phyloP scores from a whole-genome alignment of 2,113 vertebrate genomes.

The Boulengerochromis microlepis region DNA sequence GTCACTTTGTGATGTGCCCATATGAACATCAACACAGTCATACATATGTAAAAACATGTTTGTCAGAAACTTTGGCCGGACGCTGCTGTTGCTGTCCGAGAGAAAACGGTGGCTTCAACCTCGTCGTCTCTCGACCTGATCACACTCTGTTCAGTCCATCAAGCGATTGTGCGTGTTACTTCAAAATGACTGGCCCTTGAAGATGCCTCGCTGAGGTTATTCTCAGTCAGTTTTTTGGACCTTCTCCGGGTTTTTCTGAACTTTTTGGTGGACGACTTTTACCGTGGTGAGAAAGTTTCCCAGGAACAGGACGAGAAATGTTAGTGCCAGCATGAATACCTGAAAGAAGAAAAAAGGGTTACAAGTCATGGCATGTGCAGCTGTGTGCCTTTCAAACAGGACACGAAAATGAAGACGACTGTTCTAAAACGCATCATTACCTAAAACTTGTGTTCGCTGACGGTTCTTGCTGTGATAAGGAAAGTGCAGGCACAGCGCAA shows the following conservation, averaged over 20 bases:
- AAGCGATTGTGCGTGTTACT: constrained; percentile 15
- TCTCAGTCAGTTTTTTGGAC: constrained; percentile 71
- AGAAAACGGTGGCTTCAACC: background rate
- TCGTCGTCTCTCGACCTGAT: background rate
- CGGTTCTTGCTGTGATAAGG: background rate
- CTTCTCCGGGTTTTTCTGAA: constrained; percentile 84
- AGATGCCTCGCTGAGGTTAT: background rate
- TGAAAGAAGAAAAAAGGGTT: constrained; percentile 23
- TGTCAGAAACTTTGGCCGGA: background rate
- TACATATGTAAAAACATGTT: background rate
- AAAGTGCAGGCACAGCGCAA: background rate
- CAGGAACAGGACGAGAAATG: constrained; percentile 92
- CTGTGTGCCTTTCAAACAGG: background rate
- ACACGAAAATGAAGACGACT: too few species aligned
- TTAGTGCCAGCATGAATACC: constrained; percentile 90
- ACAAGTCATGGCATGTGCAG: background rate
- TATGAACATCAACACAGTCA: constrained; percentile 5
- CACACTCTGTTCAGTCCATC: background rate
- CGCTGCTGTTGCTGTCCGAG: background rate
- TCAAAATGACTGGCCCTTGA: constrained; percentile 3
- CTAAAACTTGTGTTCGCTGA: background rate
- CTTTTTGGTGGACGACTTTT: constrained; percentile 90
- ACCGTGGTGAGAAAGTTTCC: constrained; percentile 95
- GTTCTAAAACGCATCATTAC: background rate
- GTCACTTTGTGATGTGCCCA: background rate